Base-by-base conservation (phyloP, 2,113 vertebrate genomes). In the Aviceda subcristata region DNA sequence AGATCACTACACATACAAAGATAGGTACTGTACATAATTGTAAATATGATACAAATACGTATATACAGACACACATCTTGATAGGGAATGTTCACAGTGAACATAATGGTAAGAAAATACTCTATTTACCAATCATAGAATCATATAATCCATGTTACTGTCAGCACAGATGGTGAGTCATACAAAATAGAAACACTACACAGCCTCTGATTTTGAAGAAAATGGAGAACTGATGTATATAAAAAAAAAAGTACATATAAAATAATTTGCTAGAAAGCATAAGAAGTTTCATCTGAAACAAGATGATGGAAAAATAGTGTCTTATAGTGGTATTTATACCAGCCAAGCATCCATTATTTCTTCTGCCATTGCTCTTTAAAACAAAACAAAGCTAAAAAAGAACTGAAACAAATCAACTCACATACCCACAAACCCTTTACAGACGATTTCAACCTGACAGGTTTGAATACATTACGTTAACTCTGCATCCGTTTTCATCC, bases 381-480 rank as follows among this genome's bases (percentile, higher is more conserved):
- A 66, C 3, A 78, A 74, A 82, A 75, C 34, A 23, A 79, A 91
- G 66, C 15, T 34, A 72, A 90, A 89, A 62, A 48, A 46, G 13
- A 86, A 88, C 38, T 19, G 19, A 82, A 94, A 81, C 29, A 80
- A 85, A 91, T 43, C 45, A 79, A 60, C 23, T 19, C 68, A 68
- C 36, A 76, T 62, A 36, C 22, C 11, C 51, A 68, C 30, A 80
- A 46, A 39, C 16, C 51, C 46, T 79, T 90, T 82, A 80, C 2
- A 63, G 51, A 45, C 72, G 34, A 96, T 86, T 97, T 84, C 82
- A 97, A 96, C 32, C 88, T 94, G 91, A 90, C 77, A 95, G 55
- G 92, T 97, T 96, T 97, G 97, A 98, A 98, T 98, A 97, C 96
- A 98, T 98, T 97, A 90, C 36, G 60, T 95, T 98, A 98, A 97